Conservation (phyloP, 2,113 vertebrate genomes). For the Orthochromis malagaraziensis region DNA sequence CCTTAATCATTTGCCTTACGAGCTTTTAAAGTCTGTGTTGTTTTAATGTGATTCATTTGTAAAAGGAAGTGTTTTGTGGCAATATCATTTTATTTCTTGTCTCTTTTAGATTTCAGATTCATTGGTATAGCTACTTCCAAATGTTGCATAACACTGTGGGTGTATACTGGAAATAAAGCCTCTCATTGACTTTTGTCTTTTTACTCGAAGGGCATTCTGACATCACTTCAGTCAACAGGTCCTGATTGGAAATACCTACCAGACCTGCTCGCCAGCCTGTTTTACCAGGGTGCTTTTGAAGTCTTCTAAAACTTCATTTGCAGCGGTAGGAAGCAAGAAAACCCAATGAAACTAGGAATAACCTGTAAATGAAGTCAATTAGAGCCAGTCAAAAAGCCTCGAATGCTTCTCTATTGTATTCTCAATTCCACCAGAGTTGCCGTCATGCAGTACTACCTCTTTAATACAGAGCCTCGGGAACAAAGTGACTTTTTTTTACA, state of each 20-base stretch:
- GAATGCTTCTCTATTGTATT: not conserved
- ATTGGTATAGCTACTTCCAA: not conserved
- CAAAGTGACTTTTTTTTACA: not conserved
- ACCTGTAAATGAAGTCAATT: not conserved
- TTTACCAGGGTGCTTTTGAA: not conserved
- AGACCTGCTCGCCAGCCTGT: slow-evolving; percentile 11
- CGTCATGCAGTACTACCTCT: not conserved
- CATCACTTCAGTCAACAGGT: not conserved
- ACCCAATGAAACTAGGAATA: not conserved
- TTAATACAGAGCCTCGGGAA: not conserved
- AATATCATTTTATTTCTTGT: not conserved
- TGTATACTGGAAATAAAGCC: not conserved
- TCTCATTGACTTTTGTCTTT: not conserved
- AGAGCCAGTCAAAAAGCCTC: not conserved
- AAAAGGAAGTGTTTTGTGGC: not conserved
- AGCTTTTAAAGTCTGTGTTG: not conserved
- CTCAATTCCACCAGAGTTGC: not conserved
- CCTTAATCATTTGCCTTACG: not conserved
- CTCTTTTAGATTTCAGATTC: not conserved
- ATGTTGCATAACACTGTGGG: not conserved
- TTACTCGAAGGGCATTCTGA: not conserved
- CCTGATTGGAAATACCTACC: slow-evolving; percentile 14
- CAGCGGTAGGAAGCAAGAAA: not conserved
- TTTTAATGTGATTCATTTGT: not conserved
- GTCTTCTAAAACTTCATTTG: not conserved